A percentile compares a stretch with the other conserved stretches of the same genome.
These are phyloP conservation scores for Himalopsyche anomala DNA, from an alignment of 2,888 invertebrate species.

Conservation along the genomic window DNA sequence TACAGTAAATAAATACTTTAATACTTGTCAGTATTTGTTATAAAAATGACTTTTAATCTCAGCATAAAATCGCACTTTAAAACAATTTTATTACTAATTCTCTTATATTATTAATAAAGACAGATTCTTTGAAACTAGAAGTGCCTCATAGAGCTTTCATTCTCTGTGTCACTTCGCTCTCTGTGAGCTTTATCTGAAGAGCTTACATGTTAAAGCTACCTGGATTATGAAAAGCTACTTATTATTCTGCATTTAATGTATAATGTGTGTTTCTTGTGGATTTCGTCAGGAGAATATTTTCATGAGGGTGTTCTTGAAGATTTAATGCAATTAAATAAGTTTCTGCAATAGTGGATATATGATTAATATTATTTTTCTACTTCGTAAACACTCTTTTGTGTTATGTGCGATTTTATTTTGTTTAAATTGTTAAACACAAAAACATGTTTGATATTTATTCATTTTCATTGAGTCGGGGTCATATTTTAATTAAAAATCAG, in stretches of 20 bases:
- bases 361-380: too few species aligned
- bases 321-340: too few species aligned
- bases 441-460: too few species aligned
- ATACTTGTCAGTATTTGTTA: too few species aligned
- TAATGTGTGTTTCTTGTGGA: conserved; percentile 4
- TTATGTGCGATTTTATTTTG: too few species aligned
- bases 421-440: too few species aligned
- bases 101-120: not conserved
- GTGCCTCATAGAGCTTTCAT: conserved; percentile 5
- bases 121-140: not conserved
- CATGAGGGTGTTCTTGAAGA: not conserved
- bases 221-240: conserved; percentile 26
- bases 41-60: not conserved
- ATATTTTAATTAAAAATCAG: too few species aligned
- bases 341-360: too few species aligned
- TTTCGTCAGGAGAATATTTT: not conserved
- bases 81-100: conserved; percentile 20
- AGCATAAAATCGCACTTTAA: not conserved
- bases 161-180: not conserved
- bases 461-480: too few species aligned
- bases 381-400: too few species aligned
- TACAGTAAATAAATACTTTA: too few species aligned
- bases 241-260: conserved; percentile 20
- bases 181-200: not conserved
- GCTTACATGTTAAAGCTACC: conserved; percentile 26